Base-by-base conservation (phyloP, 2,888 invertebrate genomes). In the Sylvicola fuscatus region DNA sequence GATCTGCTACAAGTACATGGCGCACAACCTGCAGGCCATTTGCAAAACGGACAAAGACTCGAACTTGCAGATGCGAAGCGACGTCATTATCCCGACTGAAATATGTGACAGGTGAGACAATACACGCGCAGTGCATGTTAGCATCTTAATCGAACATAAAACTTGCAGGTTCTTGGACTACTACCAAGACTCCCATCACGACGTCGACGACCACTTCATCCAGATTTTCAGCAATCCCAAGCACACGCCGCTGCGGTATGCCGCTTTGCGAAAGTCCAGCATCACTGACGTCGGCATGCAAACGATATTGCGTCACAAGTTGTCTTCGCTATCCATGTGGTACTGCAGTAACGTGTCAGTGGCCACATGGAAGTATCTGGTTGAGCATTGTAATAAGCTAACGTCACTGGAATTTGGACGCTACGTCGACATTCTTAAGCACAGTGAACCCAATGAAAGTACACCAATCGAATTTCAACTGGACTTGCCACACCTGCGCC, bases 231-330 rank as follows among this genome's bases (percentile, higher is more conserved):
- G 66, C 42, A 73, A 82, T 51, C 64, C 64, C n/a, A 51, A 55
- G 28, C 64, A 66, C 17, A 80, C 82, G 10, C 67, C 74, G 37
- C 57, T 87, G 33, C 70, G 72, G 47, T 61, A 68, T 38, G 70
- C 86, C 10, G 68, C 67, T 48, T 60, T 89, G 43, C 64, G 73
- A 35, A 73, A 79, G 49, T 72, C 79, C 15, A 65, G 67, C 28
- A 68, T 89, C 32, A 75, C 73, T 8, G 77, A 81, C 51, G 61
- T 65, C 40, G 77, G 81, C 38, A 58, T 89, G 34, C 64, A 68
- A 43, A 68, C 69, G 35, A 58, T 90, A 12, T 60, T 81, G 53
- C 66, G 66, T 34, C 89, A 89, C 55, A 70, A 73, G 42, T 65
- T 84, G 28, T 59, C 65, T 11, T 76, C 78, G 42, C 58, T 92